A percentile compares a stretch with the other conserved stretches of the same genome.
Conservation (phyloP, 2,888 invertebrate genomes). For the Epirrhoe tristata region DNA sequence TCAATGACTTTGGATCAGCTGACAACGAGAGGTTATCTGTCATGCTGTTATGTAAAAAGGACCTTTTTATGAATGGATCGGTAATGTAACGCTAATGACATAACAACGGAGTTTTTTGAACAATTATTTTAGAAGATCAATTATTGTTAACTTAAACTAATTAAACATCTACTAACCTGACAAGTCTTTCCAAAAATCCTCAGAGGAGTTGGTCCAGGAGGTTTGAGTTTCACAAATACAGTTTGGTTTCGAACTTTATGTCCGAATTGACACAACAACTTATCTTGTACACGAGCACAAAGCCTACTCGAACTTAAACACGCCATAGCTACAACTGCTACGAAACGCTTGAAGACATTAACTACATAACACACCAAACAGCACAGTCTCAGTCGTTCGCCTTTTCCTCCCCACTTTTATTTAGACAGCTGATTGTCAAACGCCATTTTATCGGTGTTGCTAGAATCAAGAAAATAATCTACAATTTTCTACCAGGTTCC, state of each 20-base stretch:
- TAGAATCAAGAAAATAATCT: slow-evolving; percentile 33
- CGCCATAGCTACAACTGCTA: slow-evolving; percentile 93
- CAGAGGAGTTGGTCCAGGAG: slow-evolving; percentile 86
- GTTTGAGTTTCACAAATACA: slow-evolving; percentile 89
- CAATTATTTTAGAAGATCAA: slow-evolving; percentile 6
- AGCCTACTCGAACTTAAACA: slow-evolving; percentile 93
- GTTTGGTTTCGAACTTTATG: slow-evolving; percentile 89
- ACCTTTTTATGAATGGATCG: slow-evolving; percentile 39
- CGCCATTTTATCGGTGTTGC: slow-evolving; percentile 63
- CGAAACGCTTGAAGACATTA: slow-evolving; percentile 86
- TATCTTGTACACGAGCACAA: slow-evolving; percentile 92
- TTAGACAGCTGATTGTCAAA: slow-evolving; percentile 83
- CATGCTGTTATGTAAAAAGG: slow-evolving; percentile 62
- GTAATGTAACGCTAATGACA: slow-evolving; percentile 15
- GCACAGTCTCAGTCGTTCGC: slow-evolving; percentile 65
- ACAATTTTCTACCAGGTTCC: slow-evolving; percentile 21
- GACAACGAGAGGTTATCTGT: slow-evolving; percentile 61
- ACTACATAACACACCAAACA: slow-evolving; percentile 76
- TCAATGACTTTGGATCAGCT: slow-evolving; percentile 55
- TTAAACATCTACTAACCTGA: slow-evolving; percentile 68
- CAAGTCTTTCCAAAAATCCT: slow-evolving; percentile 83
- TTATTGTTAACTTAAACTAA: background rate
- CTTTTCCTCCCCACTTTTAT: slow-evolving; percentile 80
- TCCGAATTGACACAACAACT: slow-evolving; percentile 92
- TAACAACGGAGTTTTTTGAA: slow-evolving; percentile 15